Percentiles rank a stretch among this genome's conserved stretches.
phyloP scores from a whole-genome alignment of 2,113 vertebrate species.

The Aspidoscelis tigris region DNA sequence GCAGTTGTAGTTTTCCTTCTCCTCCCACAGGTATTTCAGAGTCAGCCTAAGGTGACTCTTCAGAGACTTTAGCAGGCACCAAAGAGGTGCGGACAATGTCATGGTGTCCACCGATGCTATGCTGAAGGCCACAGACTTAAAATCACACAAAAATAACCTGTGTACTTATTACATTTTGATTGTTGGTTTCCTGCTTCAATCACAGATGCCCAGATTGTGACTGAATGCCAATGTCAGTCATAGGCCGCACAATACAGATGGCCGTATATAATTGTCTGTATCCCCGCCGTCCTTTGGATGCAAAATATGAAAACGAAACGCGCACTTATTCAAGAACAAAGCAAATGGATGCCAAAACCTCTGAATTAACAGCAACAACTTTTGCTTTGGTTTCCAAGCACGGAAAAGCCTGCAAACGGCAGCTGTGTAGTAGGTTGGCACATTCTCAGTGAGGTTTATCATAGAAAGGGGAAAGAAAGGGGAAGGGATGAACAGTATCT shows the following conservation, averaged over 20 bases:
- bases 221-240: no score
- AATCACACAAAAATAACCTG: no score
- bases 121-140: no score
- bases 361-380: background rate
- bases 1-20: no score
- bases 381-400: background rate
- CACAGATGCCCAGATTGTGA: background rate
- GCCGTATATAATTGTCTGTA: background rate
- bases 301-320: background rate
- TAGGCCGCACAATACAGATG: background rate
- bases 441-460: background rate
- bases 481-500: background rate
- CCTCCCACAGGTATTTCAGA: no score
- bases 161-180: background rate
- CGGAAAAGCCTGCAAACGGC: background rate
- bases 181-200: background rate
- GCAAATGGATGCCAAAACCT: background rate
- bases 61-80: background rate
- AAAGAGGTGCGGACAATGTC: no score
- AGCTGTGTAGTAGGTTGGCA: no score
- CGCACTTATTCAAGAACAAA: background rate
- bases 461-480: background rate
- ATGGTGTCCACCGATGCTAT: no score
- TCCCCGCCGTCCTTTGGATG: background rate
- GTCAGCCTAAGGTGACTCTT: no score